Conservation (phyloP, 35 echinoderm and acorn worm genomes). For the Acanthaster planci region DNA sequence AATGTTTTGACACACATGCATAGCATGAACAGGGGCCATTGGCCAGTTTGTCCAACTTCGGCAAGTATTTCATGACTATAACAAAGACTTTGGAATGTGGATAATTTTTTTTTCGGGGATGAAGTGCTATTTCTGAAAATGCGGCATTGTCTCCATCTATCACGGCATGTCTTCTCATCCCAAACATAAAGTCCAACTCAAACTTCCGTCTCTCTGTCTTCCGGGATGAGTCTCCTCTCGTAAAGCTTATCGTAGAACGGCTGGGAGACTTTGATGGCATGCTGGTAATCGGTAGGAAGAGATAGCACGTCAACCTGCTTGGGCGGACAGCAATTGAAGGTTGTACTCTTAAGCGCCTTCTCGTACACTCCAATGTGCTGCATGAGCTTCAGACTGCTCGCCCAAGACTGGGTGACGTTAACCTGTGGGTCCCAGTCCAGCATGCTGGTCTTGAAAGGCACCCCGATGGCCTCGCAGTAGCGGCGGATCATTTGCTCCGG, state of each 20-base stretch:
- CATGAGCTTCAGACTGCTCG: conserved; percentile 20
- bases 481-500: conserved; percentile 62
- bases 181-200: neutral
- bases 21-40: too few relatives aligned
- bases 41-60: too few relatives aligned
- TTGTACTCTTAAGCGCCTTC: conserved; percentile 22
- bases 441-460: conserved; percentile 51
- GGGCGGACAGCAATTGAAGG: neutral
- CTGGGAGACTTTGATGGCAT: conserved; percentile 29
- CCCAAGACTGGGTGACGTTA: conserved; percentile 40
- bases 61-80: too few relatives aligned
- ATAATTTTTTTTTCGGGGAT: too few relatives aligned
- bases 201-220: conserved; percentile 42
- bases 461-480: conserved; percentile 67
- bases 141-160: too few relatives aligned
- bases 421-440: conserved; percentile 45
- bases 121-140: too few relatives aligned
- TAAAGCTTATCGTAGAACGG: conserved; percentile 40
- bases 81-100: too few relatives aligned
- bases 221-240: conserved; percentile 36
- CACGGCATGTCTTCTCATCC: too few relatives aligned
- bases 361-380: conserved; percentile 35
- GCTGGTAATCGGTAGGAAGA: conserved; percentile 15
- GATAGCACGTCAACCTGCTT: conserved; percentile 18
- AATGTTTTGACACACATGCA: too few relatives aligned